Evolutionary conservation across 2,797 vertebrate genomes (phyloP).

Genomic region (Microctenopoma lineatum): DNA sequence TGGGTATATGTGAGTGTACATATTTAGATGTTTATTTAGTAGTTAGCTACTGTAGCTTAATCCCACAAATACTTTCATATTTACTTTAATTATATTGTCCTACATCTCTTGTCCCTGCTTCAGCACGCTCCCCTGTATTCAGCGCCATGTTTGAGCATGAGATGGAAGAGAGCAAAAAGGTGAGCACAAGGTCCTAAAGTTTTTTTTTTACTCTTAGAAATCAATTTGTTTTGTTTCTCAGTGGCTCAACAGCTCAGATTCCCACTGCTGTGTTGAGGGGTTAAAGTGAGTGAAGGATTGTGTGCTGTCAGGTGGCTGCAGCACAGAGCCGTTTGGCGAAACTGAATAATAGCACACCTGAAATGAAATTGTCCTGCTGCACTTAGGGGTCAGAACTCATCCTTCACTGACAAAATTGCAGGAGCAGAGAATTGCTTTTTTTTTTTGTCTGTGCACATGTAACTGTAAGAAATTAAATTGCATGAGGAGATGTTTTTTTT

Average conservation of each 20-base stretch:
- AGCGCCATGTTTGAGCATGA: constrained; percentile 99
- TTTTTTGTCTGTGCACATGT: constrained; percentile 41
- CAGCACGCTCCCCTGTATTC: constrained; percentile 96
- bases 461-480: constrained; percentile 53
- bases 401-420: constrained; percentile 68
- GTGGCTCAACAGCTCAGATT: constrained; percentile 21
- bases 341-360: constrained; percentile 58
- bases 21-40: not conserved
- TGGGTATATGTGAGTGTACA: not conserved
- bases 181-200: constrained; percentile 67
- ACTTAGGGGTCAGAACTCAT: constrained; percentile 65
- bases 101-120: constrained; percentile 29
- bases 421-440: constrained; percentile 63
- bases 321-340: constrained; percentile 54
- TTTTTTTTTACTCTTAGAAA: constrained; percentile 24
- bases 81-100: not conserved
- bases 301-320: constrained; percentile 49
- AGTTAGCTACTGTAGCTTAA: too few relatives aligned
- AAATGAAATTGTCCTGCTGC: constrained; percentile 71
- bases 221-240: constrained; percentile 51
- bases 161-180: constrained; percentile 99
- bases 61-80: not conserved
- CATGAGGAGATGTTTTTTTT: constrained; percentile 18
- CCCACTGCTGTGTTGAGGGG: constrained; percentile 23
- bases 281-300: constrained; percentile 65